phyloP scores from a whole-genome alignment of 2,888 invertebrate species.

The Macrosoma leucophasiata region DNA sequence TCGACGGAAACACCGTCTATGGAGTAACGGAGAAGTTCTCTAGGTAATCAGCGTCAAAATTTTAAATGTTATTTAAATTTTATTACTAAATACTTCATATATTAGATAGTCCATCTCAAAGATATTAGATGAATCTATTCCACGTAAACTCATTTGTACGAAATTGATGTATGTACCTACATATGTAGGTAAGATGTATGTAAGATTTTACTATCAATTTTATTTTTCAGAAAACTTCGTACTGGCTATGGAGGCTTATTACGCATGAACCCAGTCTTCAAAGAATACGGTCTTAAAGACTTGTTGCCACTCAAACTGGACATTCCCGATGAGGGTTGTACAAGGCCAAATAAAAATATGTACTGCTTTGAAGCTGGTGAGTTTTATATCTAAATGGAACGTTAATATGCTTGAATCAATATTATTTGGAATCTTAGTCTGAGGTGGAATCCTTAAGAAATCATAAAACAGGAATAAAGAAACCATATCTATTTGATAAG shows the following conservation, averaged over 20 bases:
- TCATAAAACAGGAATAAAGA: no score
- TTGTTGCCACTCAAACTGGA: conserved; percentile 90
- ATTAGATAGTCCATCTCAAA: background rate
- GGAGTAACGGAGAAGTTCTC: conserved; percentile 89
- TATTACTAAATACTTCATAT: background rate
- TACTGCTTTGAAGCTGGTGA: conserved; percentile 94
- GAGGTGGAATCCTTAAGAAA: no score
- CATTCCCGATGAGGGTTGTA: conserved; percentile 94
- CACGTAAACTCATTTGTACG: no score
- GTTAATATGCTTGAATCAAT: no score
- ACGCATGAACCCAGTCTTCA: conserved; percentile 92
- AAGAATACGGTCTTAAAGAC: conserved; percentile 91
- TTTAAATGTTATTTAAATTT: conserved; percentile 6
- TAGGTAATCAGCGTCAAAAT: conserved; percentile 76
- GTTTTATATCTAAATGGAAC: no score
- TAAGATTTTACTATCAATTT: conserved; percentile 1
- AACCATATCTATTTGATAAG: background rate
- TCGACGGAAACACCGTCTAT: conserved; percentile 94
- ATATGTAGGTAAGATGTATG: no score
- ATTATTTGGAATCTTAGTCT: no score
- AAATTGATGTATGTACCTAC: no score
- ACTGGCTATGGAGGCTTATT: conserved; percentile 88
- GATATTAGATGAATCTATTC: no score
- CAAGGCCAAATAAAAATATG: conserved; percentile 91
- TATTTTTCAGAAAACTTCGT: conserved; percentile 81